These are phyloP conservation scores for Florisuga fusca DNA, from an alignment of 2,797 vertebrate genomes.

Conservation along the genomic window DNA sequence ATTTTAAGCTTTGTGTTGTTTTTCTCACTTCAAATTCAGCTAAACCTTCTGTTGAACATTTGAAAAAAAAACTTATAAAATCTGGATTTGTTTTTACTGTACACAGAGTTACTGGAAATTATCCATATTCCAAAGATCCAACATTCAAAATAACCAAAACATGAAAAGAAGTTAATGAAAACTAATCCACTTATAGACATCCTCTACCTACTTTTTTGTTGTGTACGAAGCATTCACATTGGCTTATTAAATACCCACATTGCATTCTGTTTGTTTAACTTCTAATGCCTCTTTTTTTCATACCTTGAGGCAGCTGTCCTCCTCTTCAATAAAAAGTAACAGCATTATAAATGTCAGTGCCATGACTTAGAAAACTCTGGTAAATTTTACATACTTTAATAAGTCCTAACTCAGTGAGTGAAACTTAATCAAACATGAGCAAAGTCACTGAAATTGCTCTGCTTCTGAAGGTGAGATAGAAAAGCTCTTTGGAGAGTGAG, in stretches of 20 bases:
- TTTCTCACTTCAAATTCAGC: neutral
- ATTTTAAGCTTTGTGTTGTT: neutral
- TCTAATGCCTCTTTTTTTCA: neutral
- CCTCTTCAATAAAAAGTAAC: neutral
- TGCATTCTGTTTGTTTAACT: neutral
- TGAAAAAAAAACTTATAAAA: neutral
- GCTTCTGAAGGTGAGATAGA: neutral
- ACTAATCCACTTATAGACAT: neutral
- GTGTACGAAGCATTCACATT: neutral
- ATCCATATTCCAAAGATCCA: neutral
- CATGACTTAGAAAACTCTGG: neutral
- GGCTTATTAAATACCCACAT: neutral
- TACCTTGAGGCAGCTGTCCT: neutral
- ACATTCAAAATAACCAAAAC: neutral
- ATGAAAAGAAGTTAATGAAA: neutral
- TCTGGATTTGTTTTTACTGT: neutral
- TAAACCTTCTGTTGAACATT: neutral
- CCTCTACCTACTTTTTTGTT: neutral
- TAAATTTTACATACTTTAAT: neutral
- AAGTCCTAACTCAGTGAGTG: neutral
- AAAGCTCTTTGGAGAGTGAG: neutral
- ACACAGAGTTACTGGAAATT: neutral
- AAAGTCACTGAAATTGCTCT: neutral
- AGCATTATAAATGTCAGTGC: neutral
- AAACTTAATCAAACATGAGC: neutral